Percentiles rank a stretch among this genome's conserved stretches.
These are phyloP conservation scores for Coleophora deauratella DNA, from an alignment of 2,888 invertebrate species.

Conservation along the genomic window DNA sequence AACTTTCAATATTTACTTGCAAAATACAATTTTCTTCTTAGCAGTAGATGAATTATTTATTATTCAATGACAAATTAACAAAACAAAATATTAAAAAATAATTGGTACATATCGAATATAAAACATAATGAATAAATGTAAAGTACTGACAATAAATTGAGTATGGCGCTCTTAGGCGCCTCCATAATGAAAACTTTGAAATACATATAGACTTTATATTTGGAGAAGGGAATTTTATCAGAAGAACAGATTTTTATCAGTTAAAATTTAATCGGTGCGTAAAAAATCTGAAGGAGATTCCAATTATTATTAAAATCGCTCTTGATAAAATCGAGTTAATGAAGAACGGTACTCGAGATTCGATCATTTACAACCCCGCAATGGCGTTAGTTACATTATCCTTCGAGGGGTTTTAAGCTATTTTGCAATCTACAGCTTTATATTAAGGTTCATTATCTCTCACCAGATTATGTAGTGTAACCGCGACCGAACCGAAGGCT, in stretches of 20 bases:
- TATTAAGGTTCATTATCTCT: background rate
- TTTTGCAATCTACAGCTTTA: conserved; percentile 2
- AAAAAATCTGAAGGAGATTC: conserved; percentile 51
- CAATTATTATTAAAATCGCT: conserved; percentile 65
- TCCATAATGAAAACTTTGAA: too few species aligned
- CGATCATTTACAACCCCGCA: conserved; percentile 30
- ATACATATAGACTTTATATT: too few species aligned
- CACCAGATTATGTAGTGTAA: background rate
- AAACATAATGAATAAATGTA: too few species aligned
- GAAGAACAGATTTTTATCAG: conserved; percentile 47
- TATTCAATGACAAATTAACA: too few species aligned
- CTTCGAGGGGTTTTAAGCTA: background rate
- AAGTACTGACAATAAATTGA: too few species aligned
- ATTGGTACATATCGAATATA: too few species aligned
- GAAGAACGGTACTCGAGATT: conserved; percentile 62
- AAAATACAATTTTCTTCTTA: too few species aligned
- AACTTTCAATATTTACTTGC: too few species aligned
- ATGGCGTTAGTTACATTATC: conserved; percentile 7
- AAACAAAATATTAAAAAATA: too few species aligned
- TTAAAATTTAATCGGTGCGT: conserved; percentile 54
- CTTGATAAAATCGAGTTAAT: conserved; percentile 69
- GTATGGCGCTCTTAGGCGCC: too few species aligned
- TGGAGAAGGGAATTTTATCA: too few species aligned
- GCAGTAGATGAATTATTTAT: too few species aligned
- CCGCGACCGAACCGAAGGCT: conserved; percentile 10